Base-by-base conservation (phyloP, 2,797 vertebrate species). In the Takifugu ocellatus region DNA sequence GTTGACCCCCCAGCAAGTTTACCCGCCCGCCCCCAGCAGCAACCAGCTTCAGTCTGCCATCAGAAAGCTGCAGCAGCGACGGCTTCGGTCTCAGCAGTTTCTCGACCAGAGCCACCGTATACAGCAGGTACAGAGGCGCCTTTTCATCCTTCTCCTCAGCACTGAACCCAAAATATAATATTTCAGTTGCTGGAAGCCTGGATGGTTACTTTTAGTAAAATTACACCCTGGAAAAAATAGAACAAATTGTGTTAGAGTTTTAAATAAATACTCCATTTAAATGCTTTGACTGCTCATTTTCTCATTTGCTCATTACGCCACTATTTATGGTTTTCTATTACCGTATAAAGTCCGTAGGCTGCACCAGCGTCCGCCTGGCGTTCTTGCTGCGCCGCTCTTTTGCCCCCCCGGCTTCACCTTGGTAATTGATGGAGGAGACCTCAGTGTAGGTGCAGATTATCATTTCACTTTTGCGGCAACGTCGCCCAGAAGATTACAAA, bases 41-140 rank as follows among this genome's bases (percentile, higher is more conserved):
- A 92, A 92, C 89, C 94, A 95, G 61, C 90, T 96, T 56, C 94
- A 93, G 77, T 95, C 94, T 72, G 93, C 94, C 52, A 91, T 94
- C 71, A 94, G 94, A 76, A 92, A 95, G 25, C 92, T 95, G 25
- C 93, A 95, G 66, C 93, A 95, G 64, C 95, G 97, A 71, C 93
- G 92, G 64, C 86, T 89, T 59, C 92, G 93, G 79, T 91, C 93
- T 54, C 87, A 33, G 52, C 92, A 92, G 52, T 81, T 93, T 54
- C 84, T 93, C 77, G 91, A 95, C 66, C 94, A 93, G 72, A 93
- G 91, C 71, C 91, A 86, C 50, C 81, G 81, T 58, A 82, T 72
- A 61, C 91, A 93, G 43, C 93, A 94, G 94, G 96, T 97, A 88
- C 26, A 16, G 17, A 26, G 16, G 10, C 33, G 25, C 17, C n/a